Evolutionary conservation across 2,113 vertebrate species (phyloP).

Genomic region (Phoxinus phoxinus): DNA sequence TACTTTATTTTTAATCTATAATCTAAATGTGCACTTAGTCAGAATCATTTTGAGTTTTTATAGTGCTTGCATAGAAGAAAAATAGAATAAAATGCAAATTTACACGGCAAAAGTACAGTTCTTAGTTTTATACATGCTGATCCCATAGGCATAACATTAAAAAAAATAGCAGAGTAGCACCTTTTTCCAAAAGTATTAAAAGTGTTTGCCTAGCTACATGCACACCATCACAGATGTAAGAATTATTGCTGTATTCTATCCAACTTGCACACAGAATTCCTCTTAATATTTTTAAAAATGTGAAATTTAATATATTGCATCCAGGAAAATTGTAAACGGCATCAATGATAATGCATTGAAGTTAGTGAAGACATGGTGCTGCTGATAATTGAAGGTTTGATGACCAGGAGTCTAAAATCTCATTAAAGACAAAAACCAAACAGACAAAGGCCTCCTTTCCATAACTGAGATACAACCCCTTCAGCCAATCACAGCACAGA

Average conservation of each 20-base stretch:
- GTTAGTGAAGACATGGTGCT: background rate
- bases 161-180: background rate
- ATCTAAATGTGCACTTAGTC: background rate
- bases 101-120: background rate
- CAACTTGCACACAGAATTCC: background rate
- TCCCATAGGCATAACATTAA: background rate
- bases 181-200: background rate
- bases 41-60: background rate
- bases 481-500: conserved; percentile 44
- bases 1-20: background rate
- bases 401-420: background rate
- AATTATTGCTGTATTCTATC: background rate
- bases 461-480: conserved; percentile 28
- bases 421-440: background rate
- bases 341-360: background rate
- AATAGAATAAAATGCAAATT: background rate
- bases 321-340: background rate
- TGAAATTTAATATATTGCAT: background rate
- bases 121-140: background rate
- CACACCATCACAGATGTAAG: no score
- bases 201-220: background rate
- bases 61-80: background rate
- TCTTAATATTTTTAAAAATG: no score
- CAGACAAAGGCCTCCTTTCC: conserved; percentile 7
- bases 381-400: background rate